These are phyloP conservation scores for Synanthedon andrenaeformis DNA, from an alignment of 2,888 invertebrate genomes.

Conservation along the genomic window DNA sequence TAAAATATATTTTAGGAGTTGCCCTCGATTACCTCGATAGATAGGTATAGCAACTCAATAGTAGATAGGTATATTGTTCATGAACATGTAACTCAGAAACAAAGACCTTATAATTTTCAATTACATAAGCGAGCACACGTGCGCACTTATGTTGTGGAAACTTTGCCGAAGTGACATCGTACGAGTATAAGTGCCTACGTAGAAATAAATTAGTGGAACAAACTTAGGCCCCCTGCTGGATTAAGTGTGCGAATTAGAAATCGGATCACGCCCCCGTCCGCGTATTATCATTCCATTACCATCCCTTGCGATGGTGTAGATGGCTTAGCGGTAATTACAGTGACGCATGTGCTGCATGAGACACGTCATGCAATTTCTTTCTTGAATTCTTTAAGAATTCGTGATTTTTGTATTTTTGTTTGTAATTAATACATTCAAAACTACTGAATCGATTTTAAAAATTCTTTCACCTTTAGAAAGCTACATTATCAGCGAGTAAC, in stretches of 20 bases:
- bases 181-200: constrained; percentile 8
- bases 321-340: constrained; percentile 32
- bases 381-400: no score
- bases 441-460: no score
- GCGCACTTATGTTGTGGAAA: neutral
- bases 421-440: no score
- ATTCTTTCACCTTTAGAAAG: no score
- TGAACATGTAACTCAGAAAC: neutral
- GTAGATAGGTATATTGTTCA: no score
- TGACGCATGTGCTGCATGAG: constrained; percentile 7
- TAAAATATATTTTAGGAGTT: no score
- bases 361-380: neutral
- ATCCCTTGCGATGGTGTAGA: constrained; percentile 22
- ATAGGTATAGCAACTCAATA: no score
- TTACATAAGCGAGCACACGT: neutral
- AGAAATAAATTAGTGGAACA: constrained; percentile 20
- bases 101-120: neutral
- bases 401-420: no score
- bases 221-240: neutral
- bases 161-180: constrained; percentile 19
- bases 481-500: no score
- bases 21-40: no score
- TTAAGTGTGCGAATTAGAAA: constrained; percentile 19
- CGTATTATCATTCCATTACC: constrained; percentile 53
- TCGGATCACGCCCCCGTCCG: constrained; percentile 31